Evolutionary conservation across 2,797 vertebrate genomes (phyloP).

Genomic region (Scomberomorus guttatus): DNA sequence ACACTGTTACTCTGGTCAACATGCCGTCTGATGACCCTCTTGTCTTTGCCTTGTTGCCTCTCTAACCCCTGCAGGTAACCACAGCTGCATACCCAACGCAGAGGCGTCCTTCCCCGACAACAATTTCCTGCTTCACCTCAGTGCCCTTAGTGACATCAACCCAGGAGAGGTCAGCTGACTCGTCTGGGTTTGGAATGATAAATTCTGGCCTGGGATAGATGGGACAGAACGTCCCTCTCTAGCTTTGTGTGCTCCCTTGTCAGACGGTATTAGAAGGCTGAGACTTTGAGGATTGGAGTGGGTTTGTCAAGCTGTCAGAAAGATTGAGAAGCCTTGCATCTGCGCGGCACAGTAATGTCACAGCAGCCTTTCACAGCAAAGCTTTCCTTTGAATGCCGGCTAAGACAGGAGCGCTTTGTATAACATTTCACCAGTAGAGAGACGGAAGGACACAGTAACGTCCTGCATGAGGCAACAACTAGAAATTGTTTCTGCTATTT

Average conservation of each 20-base stretch:
- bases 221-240: constrained; percentile 55
- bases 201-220: constrained; percentile 55
- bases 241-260: constrained; percentile 69
- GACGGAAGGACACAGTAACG: constrained; percentile 19
- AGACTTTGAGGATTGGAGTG: constrained; percentile 67
- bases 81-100: constrained; percentile 96
- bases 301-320: constrained; percentile 81
- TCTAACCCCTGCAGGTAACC: constrained; percentile 89
- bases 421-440: constrained; percentile 32
- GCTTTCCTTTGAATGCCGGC: constrained; percentile 46
- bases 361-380: constrained; percentile 58
- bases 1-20: not conserved
- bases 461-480: constrained; percentile 17
- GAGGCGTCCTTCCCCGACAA: constrained; percentile 97
- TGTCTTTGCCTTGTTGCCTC: not conserved
- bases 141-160: constrained; percentile 91
- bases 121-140: constrained; percentile 95
- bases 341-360: constrained; percentile 69
- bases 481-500: constrained; percentile 5
- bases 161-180: constrained; percentile 93
- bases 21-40: not conserved
- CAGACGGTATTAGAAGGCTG: constrained; percentile 71
- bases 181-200: constrained; percentile 60
- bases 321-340: constrained; percentile 83
- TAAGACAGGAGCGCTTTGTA: constrained; percentile 39